phyloP scores from a whole-genome alignment of 2,888 invertebrate genomes.

The Temnothorax unifasciatus region DNA sequence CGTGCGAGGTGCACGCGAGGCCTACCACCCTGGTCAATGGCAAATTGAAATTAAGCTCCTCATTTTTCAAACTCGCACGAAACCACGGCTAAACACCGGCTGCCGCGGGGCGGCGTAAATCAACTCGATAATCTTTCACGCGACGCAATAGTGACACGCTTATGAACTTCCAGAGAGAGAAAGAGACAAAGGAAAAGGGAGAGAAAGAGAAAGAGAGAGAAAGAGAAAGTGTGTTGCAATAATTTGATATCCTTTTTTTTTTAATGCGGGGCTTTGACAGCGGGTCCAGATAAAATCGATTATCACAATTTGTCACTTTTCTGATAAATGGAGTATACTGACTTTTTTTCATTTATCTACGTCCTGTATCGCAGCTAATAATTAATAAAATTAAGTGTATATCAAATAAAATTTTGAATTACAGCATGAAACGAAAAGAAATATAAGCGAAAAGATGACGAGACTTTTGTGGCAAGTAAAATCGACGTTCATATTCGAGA shows the following conservation, averaged over 20 bases:
- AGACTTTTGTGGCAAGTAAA: not conserved
- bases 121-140: slow-evolving; percentile 54
- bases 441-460: not conserved
- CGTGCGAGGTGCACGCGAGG: slow-evolving; percentile 69
- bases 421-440: not conserved
- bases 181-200: not conserved
- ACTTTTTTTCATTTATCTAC: not conserved
- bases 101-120: slow-evolving; percentile 29
- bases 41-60: slow-evolving; percentile 74
- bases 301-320: slow-evolving; percentile 5
- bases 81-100: slow-evolving; percentile 45
- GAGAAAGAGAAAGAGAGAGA: not conserved
- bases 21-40: slow-evolving; percentile 59
- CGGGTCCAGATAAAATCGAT: not conserved
- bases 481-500: not conserved
- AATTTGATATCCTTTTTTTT: not conserved
- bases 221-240: not conserved
- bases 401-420: not conserved
- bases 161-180: slow-evolving; percentile 6
- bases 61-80: slow-evolving; percentile 70
- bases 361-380: not conserved
- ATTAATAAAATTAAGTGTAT: not conserved
- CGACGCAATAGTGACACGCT: slow-evolving; percentile 39
- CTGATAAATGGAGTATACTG: not conserved
- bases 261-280: not conserved